Evolutionary conservation across 2,888 invertebrate genomes (phyloP).

Genomic region (Eledone cirrhosa): DNA sequence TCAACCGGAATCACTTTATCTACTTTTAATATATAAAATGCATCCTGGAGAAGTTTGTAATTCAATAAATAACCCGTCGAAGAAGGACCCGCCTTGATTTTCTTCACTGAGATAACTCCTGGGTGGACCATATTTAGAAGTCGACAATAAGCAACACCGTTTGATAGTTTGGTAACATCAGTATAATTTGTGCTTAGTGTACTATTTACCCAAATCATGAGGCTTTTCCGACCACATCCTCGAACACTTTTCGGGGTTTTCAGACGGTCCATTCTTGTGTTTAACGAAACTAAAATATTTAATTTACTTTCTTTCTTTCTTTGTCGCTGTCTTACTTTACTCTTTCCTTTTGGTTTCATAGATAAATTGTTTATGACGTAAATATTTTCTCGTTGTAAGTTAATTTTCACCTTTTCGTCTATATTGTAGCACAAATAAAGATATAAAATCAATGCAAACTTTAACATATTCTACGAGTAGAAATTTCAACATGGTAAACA

Average conservation of each 20-base stretch:
- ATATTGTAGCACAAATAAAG: too few species aligned
- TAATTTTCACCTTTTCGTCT: too few species aligned
- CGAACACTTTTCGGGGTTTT: neutral
- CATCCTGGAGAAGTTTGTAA: neutral
- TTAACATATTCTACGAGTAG: too few species aligned
- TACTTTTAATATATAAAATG: neutral
- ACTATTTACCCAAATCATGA: conserved; percentile 6
- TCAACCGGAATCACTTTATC: conserved; percentile 12
- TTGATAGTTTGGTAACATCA: neutral
- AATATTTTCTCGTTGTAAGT: too few species aligned
- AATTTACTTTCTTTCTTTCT: too few species aligned
- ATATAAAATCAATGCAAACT: too few species aligned
- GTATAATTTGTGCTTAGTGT: neutral
- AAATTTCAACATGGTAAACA: too few species aligned
- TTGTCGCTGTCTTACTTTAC: too few species aligned
- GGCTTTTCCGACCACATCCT: conserved; percentile 24
- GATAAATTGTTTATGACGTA: too few species aligned
- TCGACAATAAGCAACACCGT: neutral
- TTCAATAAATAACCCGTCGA: neutral
- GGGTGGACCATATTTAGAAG: neutral
- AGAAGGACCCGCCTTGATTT: neutral
- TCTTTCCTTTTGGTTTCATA: too few species aligned
- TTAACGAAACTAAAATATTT: too few species aligned
- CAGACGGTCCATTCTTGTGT: neutral
- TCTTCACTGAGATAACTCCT: neutral